These are phyloP conservation scores for Eospalax fontanierii DNA, from an alignment of 2,797 vertebrate genomes.

Conservation along the genomic window DNA sequence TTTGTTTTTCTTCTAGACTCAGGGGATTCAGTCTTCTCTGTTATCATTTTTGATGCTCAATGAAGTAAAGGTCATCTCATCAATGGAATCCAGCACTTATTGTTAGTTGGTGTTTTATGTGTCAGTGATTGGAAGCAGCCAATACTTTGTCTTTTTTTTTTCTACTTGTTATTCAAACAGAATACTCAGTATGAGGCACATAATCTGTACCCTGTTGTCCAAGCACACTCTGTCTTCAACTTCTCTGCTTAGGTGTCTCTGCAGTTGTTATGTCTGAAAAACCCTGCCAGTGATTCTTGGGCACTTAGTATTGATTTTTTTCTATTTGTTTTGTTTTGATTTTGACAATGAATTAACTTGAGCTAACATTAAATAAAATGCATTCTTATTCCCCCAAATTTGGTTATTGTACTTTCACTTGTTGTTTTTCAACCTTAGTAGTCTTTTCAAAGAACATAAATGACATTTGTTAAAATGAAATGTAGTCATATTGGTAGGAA, in stretches of 20 bases:
- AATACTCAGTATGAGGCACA: neutral
- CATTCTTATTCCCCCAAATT: slow-evolving; percentile 7
- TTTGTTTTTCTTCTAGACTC: neutral
- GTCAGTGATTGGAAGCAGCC: neutral
- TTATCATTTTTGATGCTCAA: neutral
- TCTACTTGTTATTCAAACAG: neutral
- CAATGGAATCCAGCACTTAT: neutral
- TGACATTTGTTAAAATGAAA: slow-evolving; percentile 8
- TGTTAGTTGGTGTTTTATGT: neutral
- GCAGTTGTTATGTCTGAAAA: neutral
- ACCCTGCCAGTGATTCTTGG: neutral
- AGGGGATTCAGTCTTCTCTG: neutral
- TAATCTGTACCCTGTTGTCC: neutral
- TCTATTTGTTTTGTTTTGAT: too few relatives aligned
- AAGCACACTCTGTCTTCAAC: neutral
- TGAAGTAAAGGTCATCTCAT: neutral
- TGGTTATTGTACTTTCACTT: slow-evolving; percentile 49
- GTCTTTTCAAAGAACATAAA: slow-evolving; percentile 11
- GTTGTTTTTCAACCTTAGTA: slow-evolving; percentile 35
- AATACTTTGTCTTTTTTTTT: neutral
- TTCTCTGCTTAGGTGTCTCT: neutral
- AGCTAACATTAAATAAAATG: neutral
- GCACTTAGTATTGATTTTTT: neutral
- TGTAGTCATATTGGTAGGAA: slow-evolving; percentile 2
- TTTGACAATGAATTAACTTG: neutral